Base-by-base conservation (phyloP, 1,140 invertebrate species). In the Drosophila trapezifrons region DNA sequence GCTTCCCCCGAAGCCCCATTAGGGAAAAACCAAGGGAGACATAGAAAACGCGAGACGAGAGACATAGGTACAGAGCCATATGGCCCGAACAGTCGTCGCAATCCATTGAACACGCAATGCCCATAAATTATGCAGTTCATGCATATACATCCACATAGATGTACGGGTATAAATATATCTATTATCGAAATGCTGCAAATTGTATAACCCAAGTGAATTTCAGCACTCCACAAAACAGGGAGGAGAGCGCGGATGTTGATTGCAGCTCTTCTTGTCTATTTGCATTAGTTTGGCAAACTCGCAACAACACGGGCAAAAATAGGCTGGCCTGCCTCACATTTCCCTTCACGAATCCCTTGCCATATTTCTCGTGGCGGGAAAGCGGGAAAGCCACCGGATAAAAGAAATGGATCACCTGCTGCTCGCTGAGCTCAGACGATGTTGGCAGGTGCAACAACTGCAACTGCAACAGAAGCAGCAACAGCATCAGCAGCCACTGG, bases 341-440 rank as follows among this genome's bases (percentile, higher is more conserved):
- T 42, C 60, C 60, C 76, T 47, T 49, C 57, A 76, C 51, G 32
- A 72, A 62, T 69, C 45, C 51, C 45, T 66, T 47, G 45, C 43
- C 65, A 52, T 46, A 52, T 65, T 52, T 45, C 38, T 45, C 9
- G 60, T 66, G 65, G 62, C 65, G 54, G 64, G 47, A 49, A 62
- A 58, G 70, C 45, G 64, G 72, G 27, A 32, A 63, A 62, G 76
- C 84, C 52, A 87, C 84, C 83, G 85, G 85, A 87, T 89, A 87
- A 89, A 89, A 89, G 85, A 87, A 89, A 89, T 89, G 84, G 84
- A 89, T 87, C 84, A 87, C 84, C 84, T 87, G 84, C 84, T 87
- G 78, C 76, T 87, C 56, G 78, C 73, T 52, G 60, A 51, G 64
- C 76, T 65, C 72, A 62, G 60, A 58, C 49, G 78, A 63, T 66